These are phyloP conservation scores for Ovis canadensis DNA, from an alignment of 2,113 vertebrate species.

Conservation along the genomic window DNA sequence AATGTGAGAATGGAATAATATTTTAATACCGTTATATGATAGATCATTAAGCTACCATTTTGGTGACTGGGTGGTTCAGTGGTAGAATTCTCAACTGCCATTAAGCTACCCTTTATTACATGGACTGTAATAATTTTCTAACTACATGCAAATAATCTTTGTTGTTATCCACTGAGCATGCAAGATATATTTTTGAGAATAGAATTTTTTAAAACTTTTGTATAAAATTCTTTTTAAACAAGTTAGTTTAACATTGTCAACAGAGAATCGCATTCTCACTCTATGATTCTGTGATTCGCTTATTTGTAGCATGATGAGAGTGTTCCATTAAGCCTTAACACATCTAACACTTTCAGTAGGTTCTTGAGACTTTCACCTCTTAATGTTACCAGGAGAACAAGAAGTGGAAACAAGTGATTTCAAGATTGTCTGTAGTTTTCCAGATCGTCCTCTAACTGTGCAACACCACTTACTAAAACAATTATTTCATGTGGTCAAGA, in stretches of 20 bases:
- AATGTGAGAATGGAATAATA: background rate
- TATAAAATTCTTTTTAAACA: conserved; percentile 30
- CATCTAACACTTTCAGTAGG: conserved; percentile 8
- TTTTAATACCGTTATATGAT: background rate
- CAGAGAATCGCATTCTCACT: background rate
- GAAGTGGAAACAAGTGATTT: conserved; percentile 41
- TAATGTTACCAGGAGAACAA: conserved; percentile 56
- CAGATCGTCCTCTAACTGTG: conserved; percentile 59
- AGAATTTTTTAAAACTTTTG: conserved; percentile 29
- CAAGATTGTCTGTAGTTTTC: conserved; percentile 20
- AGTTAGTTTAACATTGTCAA: background rate
- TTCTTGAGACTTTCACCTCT: conserved; percentile 44
- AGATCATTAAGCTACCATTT: background rate
- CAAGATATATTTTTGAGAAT: background rate
- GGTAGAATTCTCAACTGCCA: background rate
- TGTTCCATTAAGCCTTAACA: background rate
- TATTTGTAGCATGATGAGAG: background rate
- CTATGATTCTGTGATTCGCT: background rate
- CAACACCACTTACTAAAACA: conserved; percentile 67
- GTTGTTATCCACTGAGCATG: background rate
- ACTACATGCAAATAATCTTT: background rate
- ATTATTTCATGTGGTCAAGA: conserved; percentile 7
- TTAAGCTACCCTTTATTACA: background rate
- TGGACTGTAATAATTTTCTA: background rate
- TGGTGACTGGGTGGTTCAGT: background rate